phyloP scores from a whole-genome alignment of 2,797 vertebrate species.

The Bryconaethiops microstoma region DNA sequence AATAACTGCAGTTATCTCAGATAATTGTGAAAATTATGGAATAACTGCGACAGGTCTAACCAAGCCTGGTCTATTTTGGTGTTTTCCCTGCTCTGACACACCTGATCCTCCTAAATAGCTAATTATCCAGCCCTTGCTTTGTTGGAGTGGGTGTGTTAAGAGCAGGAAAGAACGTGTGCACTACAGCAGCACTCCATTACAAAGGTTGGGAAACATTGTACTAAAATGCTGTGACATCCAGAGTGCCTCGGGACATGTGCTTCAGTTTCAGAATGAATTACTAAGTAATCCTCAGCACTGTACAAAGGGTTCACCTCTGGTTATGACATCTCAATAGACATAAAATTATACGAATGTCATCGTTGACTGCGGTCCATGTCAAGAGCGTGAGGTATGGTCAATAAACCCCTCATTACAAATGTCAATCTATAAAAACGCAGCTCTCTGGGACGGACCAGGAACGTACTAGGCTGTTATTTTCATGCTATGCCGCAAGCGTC shows the following conservation, averaged over 20 bases:
- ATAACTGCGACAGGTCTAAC: too few species aligned
- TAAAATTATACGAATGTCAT: constrained; percentile 12
- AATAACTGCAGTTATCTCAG: too few species aligned
- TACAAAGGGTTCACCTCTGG: background rate
- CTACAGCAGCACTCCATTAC: too few species aligned
- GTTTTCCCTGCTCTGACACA: too few species aligned
- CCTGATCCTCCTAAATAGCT: too few species aligned
- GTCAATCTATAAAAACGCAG: constrained; percentile 4
- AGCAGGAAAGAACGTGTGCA: too few species aligned
- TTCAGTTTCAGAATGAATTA: background rate
- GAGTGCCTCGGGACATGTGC: too few species aligned
- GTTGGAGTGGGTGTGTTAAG: background rate
- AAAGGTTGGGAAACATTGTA: too few species aligned
- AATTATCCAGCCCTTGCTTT: background rate
- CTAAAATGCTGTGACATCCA: too few species aligned
- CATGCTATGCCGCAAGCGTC: background rate
- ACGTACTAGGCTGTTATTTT: background rate
- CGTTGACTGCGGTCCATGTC: background rate
- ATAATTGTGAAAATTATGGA: too few species aligned
- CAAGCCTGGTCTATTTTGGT: too few species aligned
- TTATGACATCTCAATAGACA: constrained; percentile 2
- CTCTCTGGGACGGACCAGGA: background rate
- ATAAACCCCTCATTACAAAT: constrained; percentile 27
- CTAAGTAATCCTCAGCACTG: background rate
- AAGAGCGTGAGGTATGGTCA: background rate